Percentiles rank a stretch among this genome's conserved stretches.
Conservation (phyloP, 2,113 vertebrate genomes). For the Macaca mulatta region DNA sequence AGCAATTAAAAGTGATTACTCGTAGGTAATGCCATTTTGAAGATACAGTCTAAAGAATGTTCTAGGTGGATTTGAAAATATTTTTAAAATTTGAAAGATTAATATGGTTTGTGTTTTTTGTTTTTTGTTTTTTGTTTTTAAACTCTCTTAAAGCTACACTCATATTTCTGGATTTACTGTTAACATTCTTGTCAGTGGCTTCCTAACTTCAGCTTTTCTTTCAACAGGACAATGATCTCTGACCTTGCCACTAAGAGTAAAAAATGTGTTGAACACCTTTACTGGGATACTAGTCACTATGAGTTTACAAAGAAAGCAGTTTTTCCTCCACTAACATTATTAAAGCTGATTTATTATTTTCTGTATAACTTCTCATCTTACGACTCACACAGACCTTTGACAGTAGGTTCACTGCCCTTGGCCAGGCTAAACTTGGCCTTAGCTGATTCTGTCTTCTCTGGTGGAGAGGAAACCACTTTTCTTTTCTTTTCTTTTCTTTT, state of each 20-base stretch:
- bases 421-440: background rate
- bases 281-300: background rate
- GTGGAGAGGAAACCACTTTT: background rate
- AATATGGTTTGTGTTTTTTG: background rate
- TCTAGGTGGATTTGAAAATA: background rate
- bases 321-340: background rate
- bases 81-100: background rate
- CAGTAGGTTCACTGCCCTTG: background rate
- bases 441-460: background rate
- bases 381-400: background rate
- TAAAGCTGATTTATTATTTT: background rate
- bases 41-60: background rate
- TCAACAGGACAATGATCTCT: background rate
- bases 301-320: background rate
- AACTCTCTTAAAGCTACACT: background rate
- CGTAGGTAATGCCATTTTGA: background rate
- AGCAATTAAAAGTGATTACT: background rate
- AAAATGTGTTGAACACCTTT: background rate
- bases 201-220: background rate
- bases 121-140: background rate
- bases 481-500: background rate
- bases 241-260: background rate
- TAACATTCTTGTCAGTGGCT: background rate
- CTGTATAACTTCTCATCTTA: background rate
- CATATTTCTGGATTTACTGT: background rate